phyloP scores from a whole-genome alignment of 1,140 invertebrate species.

The Nasonia giraulti region DNA sequence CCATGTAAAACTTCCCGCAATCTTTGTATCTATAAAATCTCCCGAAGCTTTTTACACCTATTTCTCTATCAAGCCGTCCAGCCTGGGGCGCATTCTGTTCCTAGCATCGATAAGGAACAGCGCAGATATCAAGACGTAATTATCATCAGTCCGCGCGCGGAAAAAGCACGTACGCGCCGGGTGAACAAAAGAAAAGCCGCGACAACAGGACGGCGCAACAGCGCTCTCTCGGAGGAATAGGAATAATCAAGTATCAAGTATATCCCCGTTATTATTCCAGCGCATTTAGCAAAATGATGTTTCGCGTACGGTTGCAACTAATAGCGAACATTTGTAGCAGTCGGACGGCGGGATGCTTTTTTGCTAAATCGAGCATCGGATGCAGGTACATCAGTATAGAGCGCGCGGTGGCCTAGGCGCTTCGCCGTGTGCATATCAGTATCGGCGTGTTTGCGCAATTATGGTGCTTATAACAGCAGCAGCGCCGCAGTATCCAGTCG shows the following conservation, averaged over 20 bases:
- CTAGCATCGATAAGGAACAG: too few relatives aligned
- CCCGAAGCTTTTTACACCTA: too few relatives aligned
- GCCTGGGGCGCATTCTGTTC: too few relatives aligned
- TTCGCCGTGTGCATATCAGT: slow-evolving; percentile 1
- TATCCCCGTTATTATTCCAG: slow-evolving; percentile 14
- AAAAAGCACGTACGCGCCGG: too few relatives aligned
- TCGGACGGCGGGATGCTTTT: neutral
- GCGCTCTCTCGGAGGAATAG: neutral
- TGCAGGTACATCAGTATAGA: neutral
- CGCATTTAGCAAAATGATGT: slow-evolving; percentile 21
- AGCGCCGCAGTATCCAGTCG: neutral
- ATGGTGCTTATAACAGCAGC: slow-evolving; percentile 6
- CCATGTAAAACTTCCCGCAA: neutral
- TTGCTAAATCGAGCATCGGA: neutral
- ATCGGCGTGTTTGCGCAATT: slow-evolving; percentile 33
- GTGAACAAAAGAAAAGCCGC: too few relatives aligned
- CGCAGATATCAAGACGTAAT: too few relatives aligned
- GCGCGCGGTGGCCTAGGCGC: neutral
- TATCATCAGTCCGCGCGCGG: too few relatives aligned
- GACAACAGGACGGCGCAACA: too few relatives aligned
- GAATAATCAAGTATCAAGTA: neutral
- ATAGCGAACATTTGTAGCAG: neutral
- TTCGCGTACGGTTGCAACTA: neutral
- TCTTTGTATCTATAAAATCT: neutral
- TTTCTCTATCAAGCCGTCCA: too few relatives aligned